Base-by-base conservation (phyloP, 2,888 invertebrate genomes). In the Mesoligia furuncula region DNA sequence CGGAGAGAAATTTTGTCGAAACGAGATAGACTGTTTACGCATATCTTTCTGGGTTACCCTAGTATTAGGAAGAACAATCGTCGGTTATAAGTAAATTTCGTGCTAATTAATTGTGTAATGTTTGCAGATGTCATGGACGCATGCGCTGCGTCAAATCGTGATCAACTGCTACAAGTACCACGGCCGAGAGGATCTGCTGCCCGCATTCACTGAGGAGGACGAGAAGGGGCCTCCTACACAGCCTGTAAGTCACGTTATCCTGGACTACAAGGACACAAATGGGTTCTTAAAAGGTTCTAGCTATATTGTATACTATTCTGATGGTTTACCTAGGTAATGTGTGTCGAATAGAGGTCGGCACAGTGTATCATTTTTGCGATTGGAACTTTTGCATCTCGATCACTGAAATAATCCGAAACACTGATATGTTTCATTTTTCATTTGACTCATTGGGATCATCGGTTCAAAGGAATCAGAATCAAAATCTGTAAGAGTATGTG, bases 111-210 rank as follows among this genome's bases (percentile, higher is more conserved):
- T 24, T 68, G 15, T 36, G 0, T 27, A 11, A 54, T 6, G 20
- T 8, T 84, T 85, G 0, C 96, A 99, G 99, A 99, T 99, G 94
- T 99, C 99, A 75, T 99, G 99, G 99, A 99, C 99, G 45, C 99
- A 99, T 95, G 99, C 99, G 51, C 97, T 99, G 89, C 97, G 99
- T 70, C 99, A 99, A 96, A 99, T 99, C 90, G 99, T 99, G 81
- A 98, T 99, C 92, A 99, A 99, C 96, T 99, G 99, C 96, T 99
- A 99, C 97, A 99, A 99, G 97, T 99, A 98, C 97, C 99, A 99
- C 95, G 99, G 99, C 0, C 97, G 99, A 88, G 99, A 99, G 96
- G 99, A 99, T 95, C 97, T 99, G 85, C 96, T 99, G 91, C 99
- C 99, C 27, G 99, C 99, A 62, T 99, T 99, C 96, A 98, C 98